Evolutionary conservation across 1,140 invertebrate genomes (phyloP).

Genomic region (Octopus sinensis): DNA sequence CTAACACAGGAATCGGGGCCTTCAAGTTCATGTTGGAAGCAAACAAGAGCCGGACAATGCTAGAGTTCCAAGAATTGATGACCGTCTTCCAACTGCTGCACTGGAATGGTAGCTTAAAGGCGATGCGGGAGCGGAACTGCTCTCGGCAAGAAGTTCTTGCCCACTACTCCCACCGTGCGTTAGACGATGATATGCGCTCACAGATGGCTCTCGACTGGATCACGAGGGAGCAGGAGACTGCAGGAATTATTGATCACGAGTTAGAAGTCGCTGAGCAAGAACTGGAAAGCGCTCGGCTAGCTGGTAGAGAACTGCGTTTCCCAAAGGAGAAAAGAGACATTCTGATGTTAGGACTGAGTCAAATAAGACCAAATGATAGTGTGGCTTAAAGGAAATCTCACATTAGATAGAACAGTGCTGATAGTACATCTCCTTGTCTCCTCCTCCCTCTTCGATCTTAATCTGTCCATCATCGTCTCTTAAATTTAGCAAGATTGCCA

Average conservation of each 20-base stretch:
- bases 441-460: too few species aligned
- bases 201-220: conserved; percentile 96
- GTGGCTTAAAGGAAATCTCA: conserved; percentile 32
- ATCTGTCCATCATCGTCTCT: too few species aligned
- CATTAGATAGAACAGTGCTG: background rate
- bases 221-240: conserved; percentile 77
- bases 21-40: conserved; percentile 93
- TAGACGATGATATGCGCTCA: conserved; percentile 92
- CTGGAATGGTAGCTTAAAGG: conserved; percentile 90
- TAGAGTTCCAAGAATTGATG: conserved; percentile 95
- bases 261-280: conserved; percentile 80
- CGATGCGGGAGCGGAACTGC: conserved; percentile 85
- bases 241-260: conserved; percentile 77
- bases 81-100: conserved; percentile 92
- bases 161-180: conserved; percentile 80
- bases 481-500: too few species aligned
- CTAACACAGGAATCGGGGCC: conserved; percentile 82
- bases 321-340: conserved; percentile 95
- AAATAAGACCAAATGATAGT: conserved; percentile 52
- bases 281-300: conserved; percentile 82
- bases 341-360: conserved; percentile 72
- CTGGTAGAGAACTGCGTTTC: conserved; percentile 85
- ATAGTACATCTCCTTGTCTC: background rate
- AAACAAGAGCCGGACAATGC: conserved; percentile 88
- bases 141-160: conserved; percentile 93